Evolutionary conservation across 2,888 invertebrate species (phyloP), one percentile per base, ranked within the genome.

Genomic region (Macaria liturata): DNA sequence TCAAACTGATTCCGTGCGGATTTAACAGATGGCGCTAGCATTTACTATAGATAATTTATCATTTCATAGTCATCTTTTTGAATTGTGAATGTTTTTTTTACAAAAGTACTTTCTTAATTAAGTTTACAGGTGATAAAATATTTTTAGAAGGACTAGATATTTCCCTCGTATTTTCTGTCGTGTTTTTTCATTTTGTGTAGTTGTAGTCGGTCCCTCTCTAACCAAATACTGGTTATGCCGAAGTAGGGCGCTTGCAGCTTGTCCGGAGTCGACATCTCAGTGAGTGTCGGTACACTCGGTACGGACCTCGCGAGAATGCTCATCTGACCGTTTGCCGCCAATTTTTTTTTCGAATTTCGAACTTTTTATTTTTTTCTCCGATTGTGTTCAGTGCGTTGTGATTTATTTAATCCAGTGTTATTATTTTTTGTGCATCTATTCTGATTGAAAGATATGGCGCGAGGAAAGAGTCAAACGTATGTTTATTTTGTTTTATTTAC

Each of bases 301-400:
- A 86, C 90, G 87, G 84, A 84, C 86, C 83, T 82, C 80, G 78
- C 86, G 86, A 80, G 83, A 84, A 85, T 88, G 88, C 84, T 86
- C 84, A 83, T 88, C 84, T 89, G 84, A 88, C 73, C 76, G 74
- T 75, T 88, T 86, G 80, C 86, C 91, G 91, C 88, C 86, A 84
- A 81, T 76, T 74, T 73, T 69, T 50, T 62, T 20, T 75, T 75
- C 68, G 67, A 78, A 74, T 77, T 78, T 76, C 75, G 76, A 81
- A 72, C 71, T 72, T 75, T 59, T 63, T 71, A 57, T 62, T 58
- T 53, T 67, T 61, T 66, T 45, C 52, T 62, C 43, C 58, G 51
- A 68, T 71, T 75, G 83, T 85, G 82, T 67, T 74, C 77, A 65
- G 80, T 82, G 78, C 69, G 67, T 57, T 70, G 77, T 76, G 77